Evolutionary conservation across 2,888 invertebrate genomes (phyloP), one percentile per base, ranked within the genome.

Genomic region (Erebia aethiops): DNA sequence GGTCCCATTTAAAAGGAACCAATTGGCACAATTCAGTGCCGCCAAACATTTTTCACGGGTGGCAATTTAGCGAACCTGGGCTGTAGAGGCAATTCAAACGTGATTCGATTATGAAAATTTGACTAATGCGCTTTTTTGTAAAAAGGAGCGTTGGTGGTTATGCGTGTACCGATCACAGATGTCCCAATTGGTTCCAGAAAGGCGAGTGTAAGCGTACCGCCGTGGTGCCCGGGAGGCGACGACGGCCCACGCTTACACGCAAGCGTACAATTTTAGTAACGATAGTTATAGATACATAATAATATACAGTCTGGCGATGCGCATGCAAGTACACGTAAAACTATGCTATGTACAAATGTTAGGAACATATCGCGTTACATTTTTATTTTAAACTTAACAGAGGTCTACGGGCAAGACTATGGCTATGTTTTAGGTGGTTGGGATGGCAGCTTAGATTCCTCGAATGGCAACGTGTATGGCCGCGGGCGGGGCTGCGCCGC

Each of bases 311-410:
- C 76, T 78, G 80, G 78, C 91, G 87, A 89, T 91, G 92, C 92
- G 91, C 92, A 93, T 92, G 92, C 92, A 91, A 79, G 84, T 84
- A 86, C 85, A 85, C 82, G 85, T 86, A 85, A 86, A 88, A 87
- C 92, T 93, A 92, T 91, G 88, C 91, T 92, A 92, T 92, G 87
- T 93, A 92, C 92, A 91, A 89, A 87, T 89, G 91, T 92, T 92
- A 92, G 92, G 92, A 92, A 92, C 92, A 90, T 91, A 87, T 91
- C 89, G 91, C 89, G 90, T 87, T 85, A 84, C 86, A 86, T 80
- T 78, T 76, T 85, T 78, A 76, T 79, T 78, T 26, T 87, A 87
- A 90, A 90, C 91, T 91, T 91, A 91, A 88, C 89, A 85, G 85
- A 87, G 84, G 82, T 86, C 87, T 90, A 89, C 82, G 88, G 92